Percentiles rank a stretch among this genome's conserved stretches.
phyloP scores from a whole-genome alignment of 2,888 invertebrate species.

The Zhengitettix transpicula region DNA sequence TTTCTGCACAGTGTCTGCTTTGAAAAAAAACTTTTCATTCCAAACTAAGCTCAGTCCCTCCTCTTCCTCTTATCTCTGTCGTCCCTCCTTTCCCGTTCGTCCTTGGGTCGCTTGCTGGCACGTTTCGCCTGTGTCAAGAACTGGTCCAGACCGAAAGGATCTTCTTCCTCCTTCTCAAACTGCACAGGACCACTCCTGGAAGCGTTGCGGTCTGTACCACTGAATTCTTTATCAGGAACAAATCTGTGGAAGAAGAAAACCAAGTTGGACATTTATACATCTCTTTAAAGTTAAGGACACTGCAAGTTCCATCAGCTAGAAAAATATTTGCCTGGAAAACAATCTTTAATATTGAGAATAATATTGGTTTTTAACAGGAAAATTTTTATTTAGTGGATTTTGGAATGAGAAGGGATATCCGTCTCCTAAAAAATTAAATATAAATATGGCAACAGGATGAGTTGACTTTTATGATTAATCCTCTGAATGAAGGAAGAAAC shows the following conservation, averaged over 20 bases:
- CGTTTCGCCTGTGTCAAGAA: slow-evolving; percentile 95
- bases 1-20: too few relatives aligned
- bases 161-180: slow-evolving; percentile 69
- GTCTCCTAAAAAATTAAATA: too few relatives aligned
- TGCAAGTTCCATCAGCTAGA: neutral
- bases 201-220: slow-evolving; percentile 64
- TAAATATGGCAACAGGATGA: too few relatives aligned
- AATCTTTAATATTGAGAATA: too few relatives aligned
- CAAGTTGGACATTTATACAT: neutral
- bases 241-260: slow-evolving; percentile 42
- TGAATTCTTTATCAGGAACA: slow-evolving; percentile 94
- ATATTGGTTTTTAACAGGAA: too few relatives aligned
- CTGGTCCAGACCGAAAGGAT: slow-evolving; percentile 96
- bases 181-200: slow-evolving; percentile 86
- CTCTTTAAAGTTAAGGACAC: neutral
- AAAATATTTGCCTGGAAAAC: too few relatives aligned
- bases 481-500: too few relatives aligned
- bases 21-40: too few relatives aligned
- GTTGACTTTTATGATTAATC: too few relatives aligned
- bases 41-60: slow-evolving; percentile 20
- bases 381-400: too few relatives aligned
- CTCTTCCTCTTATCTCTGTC: slow-evolving; percentile 26
- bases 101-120: slow-evolving; percentile 51
- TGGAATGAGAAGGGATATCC: too few relatives aligned
- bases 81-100: slow-evolving; percentile 22